phyloP scores from a whole-genome alignment of 2,797 vertebrate species.

The Monodelphis domestica region DNA sequence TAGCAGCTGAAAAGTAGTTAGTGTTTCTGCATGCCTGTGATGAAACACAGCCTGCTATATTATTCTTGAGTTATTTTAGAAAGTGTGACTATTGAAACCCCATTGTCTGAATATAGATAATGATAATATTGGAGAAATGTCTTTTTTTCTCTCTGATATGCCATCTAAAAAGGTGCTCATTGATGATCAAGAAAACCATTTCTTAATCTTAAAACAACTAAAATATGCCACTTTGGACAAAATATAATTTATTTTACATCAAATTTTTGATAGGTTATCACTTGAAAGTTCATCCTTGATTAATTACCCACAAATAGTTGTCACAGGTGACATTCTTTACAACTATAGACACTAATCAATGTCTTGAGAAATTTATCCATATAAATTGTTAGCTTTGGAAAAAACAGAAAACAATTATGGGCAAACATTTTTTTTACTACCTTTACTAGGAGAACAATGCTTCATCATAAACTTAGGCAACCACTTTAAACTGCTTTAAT shows the following conservation, averaged over 20 bases:
- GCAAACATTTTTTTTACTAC: background rate
- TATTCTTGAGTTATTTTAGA: background rate
- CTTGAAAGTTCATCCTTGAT: conserved; percentile 41
- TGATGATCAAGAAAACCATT: background rate
- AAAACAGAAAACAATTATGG: conserved; percentile 3
- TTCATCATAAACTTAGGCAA: background rate
- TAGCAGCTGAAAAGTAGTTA: background rate
- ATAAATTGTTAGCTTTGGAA: conserved; percentile 8
- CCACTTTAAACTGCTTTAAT: conserved; percentile 58
- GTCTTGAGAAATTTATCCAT: conserved; percentile 23
- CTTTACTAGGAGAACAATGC: background rate
- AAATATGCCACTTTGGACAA: conserved; percentile 33
- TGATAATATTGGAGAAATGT: conserved; percentile 9
- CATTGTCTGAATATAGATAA: background rate
- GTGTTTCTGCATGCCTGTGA: background rate
- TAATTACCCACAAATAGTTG: conserved; percentile 10
- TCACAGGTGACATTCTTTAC: conserved; percentile 34
- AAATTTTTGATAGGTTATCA: conserved; percentile 1
- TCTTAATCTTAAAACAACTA: conserved; percentile 38
- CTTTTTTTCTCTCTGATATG: conserved; percentile 42
- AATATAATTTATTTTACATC: conserved; percentile 38
- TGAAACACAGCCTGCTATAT: background rate
- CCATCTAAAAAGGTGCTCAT: conserved; percentile 41
- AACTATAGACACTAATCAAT: conserved; percentile 18
- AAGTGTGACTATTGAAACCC: background rate